Base-by-base conservation (phyloP, 2,888 invertebrate genomes). In the Eucera pruinosa region DNA sequence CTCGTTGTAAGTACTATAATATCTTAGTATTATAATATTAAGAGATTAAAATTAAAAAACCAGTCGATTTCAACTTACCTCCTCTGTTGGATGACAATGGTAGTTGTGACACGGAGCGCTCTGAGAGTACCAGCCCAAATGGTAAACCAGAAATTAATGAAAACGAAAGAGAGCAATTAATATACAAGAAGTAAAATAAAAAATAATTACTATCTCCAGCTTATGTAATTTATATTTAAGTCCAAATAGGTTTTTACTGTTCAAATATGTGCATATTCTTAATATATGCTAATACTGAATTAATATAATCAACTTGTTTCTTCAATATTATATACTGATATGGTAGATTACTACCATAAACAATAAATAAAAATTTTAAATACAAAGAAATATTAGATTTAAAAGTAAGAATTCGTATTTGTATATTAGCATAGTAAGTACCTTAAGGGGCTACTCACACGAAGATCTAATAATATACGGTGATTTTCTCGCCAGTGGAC, bases 111-210 rank as follows among this genome's bases (percentile, higher is more conserved):
- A 79, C 80, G 75, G 64, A 52, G 83, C 85, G 80, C 84, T 87
- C 86, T 86, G 86, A 79, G 80, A 81, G 89, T 87, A 87, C 85
- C 89, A 88, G 90, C 88, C 91, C 91, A 87, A 89, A 91, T 80
- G 89, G 90, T 89, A 90, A 90, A 92, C 92, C 92, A 92, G 91
- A 92, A 92, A 92, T 92, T 91, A 92, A 91, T 91, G 91, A 91
- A 91, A 92, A 92, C 85, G 90, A 91, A 92, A 92, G 89, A 91
- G 87, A 91, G 88, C 88, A 87, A 90, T 90, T 91, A 91, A 91
- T 92, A 90, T 87, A 89, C 79, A 78, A 83, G 86, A 88, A 88
- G 80, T 85, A 83, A 86, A 86, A 81, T 50, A 85, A 86, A n/a
- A 87, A 74, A 78, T 78, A 80, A 76, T 65, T 75, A 79, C 78